phyloP scores from a whole-genome alignment of 2,797 vertebrate genomes.

The Allobates femoralis region DNA sequence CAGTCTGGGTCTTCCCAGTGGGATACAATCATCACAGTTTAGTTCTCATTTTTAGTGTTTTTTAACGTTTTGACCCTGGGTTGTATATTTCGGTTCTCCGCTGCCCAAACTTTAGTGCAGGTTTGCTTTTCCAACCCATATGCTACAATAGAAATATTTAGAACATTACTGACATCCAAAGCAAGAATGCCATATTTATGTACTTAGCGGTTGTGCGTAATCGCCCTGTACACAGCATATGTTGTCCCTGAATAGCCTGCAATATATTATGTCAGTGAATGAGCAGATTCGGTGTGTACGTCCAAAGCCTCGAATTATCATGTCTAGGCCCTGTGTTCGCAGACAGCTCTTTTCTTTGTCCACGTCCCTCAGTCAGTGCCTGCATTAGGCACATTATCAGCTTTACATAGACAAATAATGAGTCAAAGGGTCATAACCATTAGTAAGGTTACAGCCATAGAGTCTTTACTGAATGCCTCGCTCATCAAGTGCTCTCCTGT shows the following conservation, averaged over 20 bases:
- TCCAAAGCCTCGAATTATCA: not conserved
- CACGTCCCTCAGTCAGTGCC: not conserved
- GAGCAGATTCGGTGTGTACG: not conserved
- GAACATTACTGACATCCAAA: not conserved
- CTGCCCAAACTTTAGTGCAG: too few relatives aligned
- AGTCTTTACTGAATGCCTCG: not conserved
- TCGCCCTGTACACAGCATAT: not conserved
- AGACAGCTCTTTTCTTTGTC: not conserved
- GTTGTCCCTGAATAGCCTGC: not conserved
- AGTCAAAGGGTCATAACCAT: constrained; percentile 30
- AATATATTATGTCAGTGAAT: not conserved
- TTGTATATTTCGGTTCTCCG: too few relatives aligned
- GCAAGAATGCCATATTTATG: not conserved
- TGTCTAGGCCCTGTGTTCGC: not conserved
- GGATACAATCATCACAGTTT: too few relatives aligned
- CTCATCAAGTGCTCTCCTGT: not conserved
- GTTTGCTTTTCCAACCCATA: not conserved
- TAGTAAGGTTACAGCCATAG: constrained; percentile 9
- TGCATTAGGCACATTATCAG: constrained; percentile 19
- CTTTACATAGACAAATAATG: not conserved
- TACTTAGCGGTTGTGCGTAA: not conserved
- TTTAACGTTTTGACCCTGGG: too few relatives aligned
- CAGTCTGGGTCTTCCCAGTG: too few relatives aligned
- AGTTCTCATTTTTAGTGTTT: too few relatives aligned
- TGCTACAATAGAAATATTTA: not conserved